Percentiles rank a stretch among this genome's conserved stretches.
Evolutionary conservation across 1,140 invertebrate species (phyloP).

Genomic region (Papilio helenus): DNA sequence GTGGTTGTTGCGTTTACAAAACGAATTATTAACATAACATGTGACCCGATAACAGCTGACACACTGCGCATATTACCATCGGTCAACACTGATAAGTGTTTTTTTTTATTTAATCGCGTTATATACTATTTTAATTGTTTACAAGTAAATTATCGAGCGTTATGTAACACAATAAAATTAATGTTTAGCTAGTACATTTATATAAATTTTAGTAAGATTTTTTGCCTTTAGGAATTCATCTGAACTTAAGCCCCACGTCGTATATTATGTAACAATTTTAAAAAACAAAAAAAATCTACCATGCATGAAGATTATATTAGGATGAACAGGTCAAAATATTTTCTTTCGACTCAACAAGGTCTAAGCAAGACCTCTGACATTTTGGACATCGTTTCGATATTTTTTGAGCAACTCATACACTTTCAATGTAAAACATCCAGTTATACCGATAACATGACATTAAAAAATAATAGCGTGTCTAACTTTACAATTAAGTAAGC

Average conservation of each 20-base stretch:
- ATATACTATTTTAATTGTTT: background rate
- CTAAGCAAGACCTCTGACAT: background rate
- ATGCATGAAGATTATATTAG: no score
- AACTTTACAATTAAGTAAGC: background rate
- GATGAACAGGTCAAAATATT: background rate
- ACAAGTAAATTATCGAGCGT: background rate
- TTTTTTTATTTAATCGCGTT: background rate
- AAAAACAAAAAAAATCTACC: background rate
- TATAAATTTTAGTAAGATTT: background rate
- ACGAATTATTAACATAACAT: slow-evolving; percentile 26
- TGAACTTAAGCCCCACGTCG: background rate
- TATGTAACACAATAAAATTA: background rate
- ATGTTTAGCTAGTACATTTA: background rate
- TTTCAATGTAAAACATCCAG: background rate
- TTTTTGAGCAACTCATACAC: background rate
- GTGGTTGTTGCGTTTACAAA: slow-evolving; percentile 20
- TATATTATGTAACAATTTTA: background rate
- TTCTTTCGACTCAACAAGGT: background rate
- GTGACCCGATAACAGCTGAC: slow-evolving; percentile 25
- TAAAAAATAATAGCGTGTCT: background rate
- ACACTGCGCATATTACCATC: slow-evolving; percentile 7
- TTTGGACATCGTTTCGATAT: background rate
- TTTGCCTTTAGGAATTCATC: background rate
- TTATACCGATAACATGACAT: background rate
- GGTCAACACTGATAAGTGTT: background rate